A percentile compares a stretch with the other conserved stretches of the same genome.
These are phyloP conservation scores for Exephanes ischioxanthus DNA, from an alignment of 2,888 invertebrate genomes.

Conservation along the genomic window DNA sequence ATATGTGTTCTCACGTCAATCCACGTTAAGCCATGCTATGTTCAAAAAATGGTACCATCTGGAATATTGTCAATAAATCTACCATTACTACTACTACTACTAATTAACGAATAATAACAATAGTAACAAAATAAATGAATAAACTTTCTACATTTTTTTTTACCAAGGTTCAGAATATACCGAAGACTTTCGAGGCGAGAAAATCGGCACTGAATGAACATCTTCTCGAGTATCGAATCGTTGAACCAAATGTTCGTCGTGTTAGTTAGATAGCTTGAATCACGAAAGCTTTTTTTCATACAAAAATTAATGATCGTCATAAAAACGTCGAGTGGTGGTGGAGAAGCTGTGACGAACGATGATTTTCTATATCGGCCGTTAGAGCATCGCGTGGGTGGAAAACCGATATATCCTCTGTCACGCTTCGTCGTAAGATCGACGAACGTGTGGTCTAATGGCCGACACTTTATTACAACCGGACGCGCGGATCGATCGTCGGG, in stretches of 20 bases:
- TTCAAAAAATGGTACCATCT: no score
- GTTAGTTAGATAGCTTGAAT: background rate
- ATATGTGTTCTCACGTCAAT: no score
- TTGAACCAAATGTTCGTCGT: background rate
- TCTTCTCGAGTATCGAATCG: background rate
- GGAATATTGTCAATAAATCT: no score
- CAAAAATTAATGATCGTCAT: background rate
- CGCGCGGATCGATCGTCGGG: conserved; percentile 16
- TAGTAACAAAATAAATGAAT: no score
- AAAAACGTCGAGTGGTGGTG: background rate
- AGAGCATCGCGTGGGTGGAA: conserved; percentile 46
- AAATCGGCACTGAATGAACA: background rate
- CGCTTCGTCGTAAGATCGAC: conserved; percentile 23
- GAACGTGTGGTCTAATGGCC: conserved; percentile 7
- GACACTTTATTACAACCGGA: conserved; percentile 61
- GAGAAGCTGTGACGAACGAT: background rate
- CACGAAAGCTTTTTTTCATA: background rate
- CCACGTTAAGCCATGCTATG: no score
- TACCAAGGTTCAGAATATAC: no score
- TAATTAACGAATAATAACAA: no score
- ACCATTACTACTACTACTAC: no score
- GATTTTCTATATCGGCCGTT: background rate
- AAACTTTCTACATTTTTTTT: no score
- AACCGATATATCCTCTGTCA: conserved; percentile 40
- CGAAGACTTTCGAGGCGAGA: background rate